A percentile compares a stretch with the other conserved stretches of the same genome.
Conservation (phyloP, 2,888 invertebrate genomes). For the Julus scandinavius region DNA sequence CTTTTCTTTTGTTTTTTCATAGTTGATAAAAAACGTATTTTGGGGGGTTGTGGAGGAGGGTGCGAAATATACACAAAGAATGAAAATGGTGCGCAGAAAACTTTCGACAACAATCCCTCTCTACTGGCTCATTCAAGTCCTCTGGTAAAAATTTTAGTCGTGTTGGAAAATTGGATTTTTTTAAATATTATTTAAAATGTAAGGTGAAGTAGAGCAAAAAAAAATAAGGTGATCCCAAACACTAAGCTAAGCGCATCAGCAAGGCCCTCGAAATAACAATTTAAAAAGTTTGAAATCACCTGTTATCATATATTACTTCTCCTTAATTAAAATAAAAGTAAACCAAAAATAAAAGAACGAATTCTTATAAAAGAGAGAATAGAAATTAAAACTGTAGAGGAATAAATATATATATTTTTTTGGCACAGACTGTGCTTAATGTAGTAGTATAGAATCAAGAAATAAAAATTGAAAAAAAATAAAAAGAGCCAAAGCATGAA, state of each 20-base stretch:
- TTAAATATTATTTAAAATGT: slow-evolving; percentile 26
- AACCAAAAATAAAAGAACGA: background rate
- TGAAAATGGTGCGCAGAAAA: slow-evolving; percentile 53
- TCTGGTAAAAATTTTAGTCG: slow-evolving; percentile 50
- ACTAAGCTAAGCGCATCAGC: slow-evolving; percentile 1
- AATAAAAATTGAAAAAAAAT: slow-evolving; percentile 10
- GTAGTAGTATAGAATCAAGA: slow-evolving; percentile 25
- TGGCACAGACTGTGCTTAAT: slow-evolving; percentile 10
- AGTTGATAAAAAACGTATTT: background rate
- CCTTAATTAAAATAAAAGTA: slow-evolving; percentile 15
- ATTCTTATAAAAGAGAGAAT: background rate
- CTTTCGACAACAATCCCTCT: slow-evolving; percentile 57
- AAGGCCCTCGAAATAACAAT: background rate
- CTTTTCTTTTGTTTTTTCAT: background rate
- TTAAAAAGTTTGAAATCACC: slow-evolving; percentile 4
- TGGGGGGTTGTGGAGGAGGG: slow-evolving; percentile 49
- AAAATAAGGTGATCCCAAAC: slow-evolving; percentile 37
- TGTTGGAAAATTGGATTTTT: slow-evolving; percentile 22
- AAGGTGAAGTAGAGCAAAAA: background rate
- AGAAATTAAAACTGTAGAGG: slow-evolving; percentile 19
- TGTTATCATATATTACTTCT: background rate
- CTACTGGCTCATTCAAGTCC: slow-evolving; percentile 58
- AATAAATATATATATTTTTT: background rate
- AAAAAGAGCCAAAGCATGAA: slow-evolving; percentile 37
- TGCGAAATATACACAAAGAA: slow-evolving; percentile 48